These are phyloP conservation scores for Argya squamiceps DNA, from an alignment of 2,797 vertebrate genomes.

Conservation along the genomic window DNA sequence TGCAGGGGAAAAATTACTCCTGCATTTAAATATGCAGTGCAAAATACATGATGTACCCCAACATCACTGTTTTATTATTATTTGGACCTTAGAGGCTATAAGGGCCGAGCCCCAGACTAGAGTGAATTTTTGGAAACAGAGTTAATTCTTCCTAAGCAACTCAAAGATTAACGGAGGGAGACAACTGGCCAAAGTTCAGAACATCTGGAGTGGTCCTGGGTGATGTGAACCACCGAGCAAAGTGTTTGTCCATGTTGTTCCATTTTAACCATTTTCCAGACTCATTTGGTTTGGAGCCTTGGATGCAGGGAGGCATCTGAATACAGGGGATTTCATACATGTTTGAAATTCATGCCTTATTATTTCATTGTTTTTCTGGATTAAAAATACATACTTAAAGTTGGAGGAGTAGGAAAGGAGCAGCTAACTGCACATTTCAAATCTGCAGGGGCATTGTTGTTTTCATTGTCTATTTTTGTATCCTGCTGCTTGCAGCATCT, in stretches of 20 bases:
- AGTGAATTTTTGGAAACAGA: conserved; percentile 6
- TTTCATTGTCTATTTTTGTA: conserved; percentile 46
- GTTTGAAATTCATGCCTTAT: not conserved
- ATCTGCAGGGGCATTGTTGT: conserved; percentile 57
- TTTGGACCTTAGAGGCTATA: not conserved
- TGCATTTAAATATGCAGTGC: not conserved
- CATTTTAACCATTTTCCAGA: not conserved
- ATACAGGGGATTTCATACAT: not conserved
- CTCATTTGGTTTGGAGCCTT: not conserved
- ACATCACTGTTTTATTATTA: not conserved
- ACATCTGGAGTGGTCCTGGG: not conserved
- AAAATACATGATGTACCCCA: not conserved
- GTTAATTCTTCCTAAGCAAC: conserved; percentile 13
- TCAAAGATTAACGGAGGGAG: conserved; percentile 19
- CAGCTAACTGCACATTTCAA: not conserved
- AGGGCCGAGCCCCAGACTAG: not conserved
- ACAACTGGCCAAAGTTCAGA: not conserved
- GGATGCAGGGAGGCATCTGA: not conserved
- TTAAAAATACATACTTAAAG: not conserved
- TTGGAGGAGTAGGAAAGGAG: not conserved
- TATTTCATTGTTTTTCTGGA: not conserved
- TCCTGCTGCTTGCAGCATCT: conserved; percentile 31
- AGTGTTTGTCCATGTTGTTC: not conserved
- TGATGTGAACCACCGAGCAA: not conserved
- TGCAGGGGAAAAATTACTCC: not conserved